Base-by-base conservation (phyloP, 1,140 invertebrate species). In the Drosophila triauraria region DNA sequence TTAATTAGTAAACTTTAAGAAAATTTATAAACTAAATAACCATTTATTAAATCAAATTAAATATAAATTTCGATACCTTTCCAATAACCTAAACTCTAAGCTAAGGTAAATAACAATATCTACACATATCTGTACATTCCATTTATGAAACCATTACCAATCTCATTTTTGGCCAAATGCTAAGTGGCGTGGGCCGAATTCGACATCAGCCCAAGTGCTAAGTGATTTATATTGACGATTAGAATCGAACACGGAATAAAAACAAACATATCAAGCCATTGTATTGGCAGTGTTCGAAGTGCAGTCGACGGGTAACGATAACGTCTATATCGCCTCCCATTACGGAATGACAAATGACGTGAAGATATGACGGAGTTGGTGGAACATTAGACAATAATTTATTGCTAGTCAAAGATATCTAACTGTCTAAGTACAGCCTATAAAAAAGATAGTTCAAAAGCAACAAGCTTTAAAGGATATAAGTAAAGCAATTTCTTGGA, bases 141-240 rank as follows among this genome's bases (percentile, higher is more conserved):
- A 54, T 23, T 38, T 54, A 54, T 54, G 51, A 32, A 54, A 38
- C 51, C 51, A 54, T 54, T 54, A 23, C 51, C 51, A 54, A 54
- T 54, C 51, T 54, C 20, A 54, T 78, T 64, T 79, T 78, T 54
- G 44, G 38, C 35, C 30, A 25, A 69, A 38, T 35, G 51, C 69
- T 44, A 74, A 72, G 50, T 67, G 58, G 57, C 61, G 78, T 85
- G 78, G 78, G 82, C 25, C 20, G 27, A 8, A 44, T 47, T 64
- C 71, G 81, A 80, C 81, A 64, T 53, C 54, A 48, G 40, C 8
- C 64, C 47, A 75, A 68, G 65, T 80, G 83, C 78, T 74, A 86
- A 86, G 63, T 86, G 83, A 87, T 87, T 86, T 86, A 87, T 83
- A 65, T 47, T 61, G 46, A 71, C 58, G 76, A 68, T 65, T 84